phyloP scores from a whole-genome alignment of 1,140 invertebrate genomes.

The Zophobas atratus region DNA sequence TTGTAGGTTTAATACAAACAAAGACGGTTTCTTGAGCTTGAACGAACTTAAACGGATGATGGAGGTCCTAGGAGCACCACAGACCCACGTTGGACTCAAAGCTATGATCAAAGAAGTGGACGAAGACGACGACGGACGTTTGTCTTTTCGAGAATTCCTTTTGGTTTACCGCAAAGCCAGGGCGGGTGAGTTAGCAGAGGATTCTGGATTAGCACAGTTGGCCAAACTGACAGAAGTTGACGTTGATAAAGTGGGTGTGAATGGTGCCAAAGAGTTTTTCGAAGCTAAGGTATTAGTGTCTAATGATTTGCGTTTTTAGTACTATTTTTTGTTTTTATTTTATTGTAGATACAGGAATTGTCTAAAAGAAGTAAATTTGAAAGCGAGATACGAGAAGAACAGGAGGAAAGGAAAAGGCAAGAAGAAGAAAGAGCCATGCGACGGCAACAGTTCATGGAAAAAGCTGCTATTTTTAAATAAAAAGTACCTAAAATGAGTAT shows the following conservation, averaged over 20 bases:
- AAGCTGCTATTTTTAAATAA: slow-evolving; percentile 43
- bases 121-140: slow-evolving; percentile 90
- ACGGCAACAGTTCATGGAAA: slow-evolving; percentile 38
- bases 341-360: slow-evolving; percentile 83
- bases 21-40: slow-evolving; percentile 90
- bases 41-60: slow-evolving; percentile 95
- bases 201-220: slow-evolving; percentile 87
- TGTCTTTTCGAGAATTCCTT: slow-evolving; percentile 94
- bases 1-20: slow-evolving; percentile 90
- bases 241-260: slow-evolving; percentile 91
- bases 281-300: slow-evolving; percentile 82
- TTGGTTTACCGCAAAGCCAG: slow-evolving; percentile 91
- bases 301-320: background rate
- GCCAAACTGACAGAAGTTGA: slow-evolving; percentile 89
- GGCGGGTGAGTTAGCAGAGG: slow-evolving; percentile 85
- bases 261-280: slow-evolving; percentile 92
- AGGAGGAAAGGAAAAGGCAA: slow-evolving; percentile 80
- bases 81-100: slow-evolving; percentile 94
- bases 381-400: slow-evolving; percentile 88
- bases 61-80: slow-evolving; percentile 95
- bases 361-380: slow-evolving; percentile 87
- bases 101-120: slow-evolving; percentile 96
- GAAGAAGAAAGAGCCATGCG: slow-evolving; percentile 34
- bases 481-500: background rate
- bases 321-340: slow-evolving; percentile 7